Conservation (phyloP, 2,113 vertebrate genomes). For the Nannospalax galili region DNA sequence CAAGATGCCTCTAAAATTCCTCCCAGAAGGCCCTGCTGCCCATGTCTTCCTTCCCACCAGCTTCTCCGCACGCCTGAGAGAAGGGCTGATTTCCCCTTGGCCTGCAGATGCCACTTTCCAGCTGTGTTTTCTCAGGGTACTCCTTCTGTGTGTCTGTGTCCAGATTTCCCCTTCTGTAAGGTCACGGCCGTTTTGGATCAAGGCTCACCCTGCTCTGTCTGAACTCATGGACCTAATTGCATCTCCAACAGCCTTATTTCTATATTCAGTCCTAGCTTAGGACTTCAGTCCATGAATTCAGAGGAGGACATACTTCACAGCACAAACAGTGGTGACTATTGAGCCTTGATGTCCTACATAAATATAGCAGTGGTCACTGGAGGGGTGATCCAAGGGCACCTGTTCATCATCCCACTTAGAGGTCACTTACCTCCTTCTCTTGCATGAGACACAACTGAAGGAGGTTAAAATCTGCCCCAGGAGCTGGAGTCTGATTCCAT, state of each 20-base stretch:
- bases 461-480: neutral
- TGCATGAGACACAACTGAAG: neutral
- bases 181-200: neutral
- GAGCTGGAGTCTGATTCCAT: neutral
- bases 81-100: neutral
- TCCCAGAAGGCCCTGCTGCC: neutral
- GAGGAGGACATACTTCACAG: neutral
- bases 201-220: too few species aligned
- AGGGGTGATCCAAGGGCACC: neutral
- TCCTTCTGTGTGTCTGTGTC: neutral
- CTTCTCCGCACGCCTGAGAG: constrained; percentile 52
- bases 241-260: neutral
- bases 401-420: accelerated
- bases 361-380: neutral
- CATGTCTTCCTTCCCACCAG: neutral
- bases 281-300: too few species aligned
- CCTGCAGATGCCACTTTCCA: neutral
- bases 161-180: neutral
- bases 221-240: neutral
- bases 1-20: too few species aligned
- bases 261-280: neutral
- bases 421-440: neutral
- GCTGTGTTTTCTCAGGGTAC: accelerated
- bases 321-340: neutral
- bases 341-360: neutral